phyloP scores from a whole-genome alignment of 2,797 vertebrate species.

The Nannoperca obscura region DNA sequence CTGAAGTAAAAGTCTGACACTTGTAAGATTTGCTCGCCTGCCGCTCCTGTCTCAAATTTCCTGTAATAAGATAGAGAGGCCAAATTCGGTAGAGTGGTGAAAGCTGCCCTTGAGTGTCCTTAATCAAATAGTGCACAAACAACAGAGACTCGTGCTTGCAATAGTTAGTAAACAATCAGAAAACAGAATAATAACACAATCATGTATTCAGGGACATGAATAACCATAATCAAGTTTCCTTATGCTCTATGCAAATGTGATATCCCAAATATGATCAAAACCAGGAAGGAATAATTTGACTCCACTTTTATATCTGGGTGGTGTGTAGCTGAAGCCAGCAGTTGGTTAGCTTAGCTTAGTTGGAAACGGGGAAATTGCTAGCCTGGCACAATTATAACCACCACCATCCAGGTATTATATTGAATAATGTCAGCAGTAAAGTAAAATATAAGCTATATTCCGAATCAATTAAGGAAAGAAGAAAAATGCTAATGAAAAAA shows the following conservation, averaged over 20 bases:
- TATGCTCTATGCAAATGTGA: slow-evolving; percentile 18
- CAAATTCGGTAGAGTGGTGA: slow-evolving; percentile 9
- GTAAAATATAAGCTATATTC: slow-evolving; percentile 25
- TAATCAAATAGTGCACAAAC: background rate
- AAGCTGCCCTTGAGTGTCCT: slow-evolving; percentile 15
- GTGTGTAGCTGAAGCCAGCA: background rate
- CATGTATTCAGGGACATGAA: background rate
- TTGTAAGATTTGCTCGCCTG: slow-evolving; percentile 21
- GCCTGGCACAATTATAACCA: slow-evolving; percentile 2
- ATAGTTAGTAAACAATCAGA: background rate
- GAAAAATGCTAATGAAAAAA: slow-evolving; percentile 27
- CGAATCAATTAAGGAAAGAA: slow-evolving; percentile 28
- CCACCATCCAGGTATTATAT: slow-evolving; percentile 4
- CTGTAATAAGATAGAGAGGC: slow-evolving; percentile 14
- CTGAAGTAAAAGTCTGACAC: background rate
- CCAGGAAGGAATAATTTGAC: slow-evolving; percentile 14
- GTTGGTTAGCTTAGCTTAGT: background rate
- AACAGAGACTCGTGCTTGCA: background rate
- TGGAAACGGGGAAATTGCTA: slow-evolving; percentile 12
- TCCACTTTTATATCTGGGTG: background rate
- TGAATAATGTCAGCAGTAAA: slow-evolving; percentile 13
- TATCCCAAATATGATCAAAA: slow-evolving; percentile 21
- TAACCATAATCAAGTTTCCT: slow-evolving; percentile 7
- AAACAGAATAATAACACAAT: background rate
- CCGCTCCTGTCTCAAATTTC: slow-evolving; percentile 28